A percentile compares a stretch with the other conserved stretches of the same genome.
Evolutionary conservation across 2,888 invertebrate genomes (phyloP).

Genomic region (Macaria liturata): DNA sequence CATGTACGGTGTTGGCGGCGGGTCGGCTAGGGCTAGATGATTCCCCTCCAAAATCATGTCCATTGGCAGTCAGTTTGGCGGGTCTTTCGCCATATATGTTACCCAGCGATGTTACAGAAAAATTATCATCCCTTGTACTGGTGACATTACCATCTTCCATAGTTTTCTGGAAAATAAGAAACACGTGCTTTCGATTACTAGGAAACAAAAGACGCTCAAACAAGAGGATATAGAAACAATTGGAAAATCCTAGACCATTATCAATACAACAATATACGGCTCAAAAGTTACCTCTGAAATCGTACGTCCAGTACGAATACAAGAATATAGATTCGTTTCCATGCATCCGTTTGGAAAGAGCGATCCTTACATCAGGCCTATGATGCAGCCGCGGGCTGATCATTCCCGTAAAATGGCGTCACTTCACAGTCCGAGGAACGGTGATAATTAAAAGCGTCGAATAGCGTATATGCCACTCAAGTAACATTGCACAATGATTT

Average conservation of each 20-base stretch:
- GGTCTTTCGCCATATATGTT: slow-evolving; percentile 66
- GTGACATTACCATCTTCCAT: slow-evolving; percentile 82
- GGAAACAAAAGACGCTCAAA: slow-evolving; percentile 80
- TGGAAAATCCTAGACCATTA: slow-evolving; percentile 59
- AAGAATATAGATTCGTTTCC: slow-evolving; percentile 76
- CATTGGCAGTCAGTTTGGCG: slow-evolving; percentile 68
- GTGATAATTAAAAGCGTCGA: slow-evolving; percentile 70
- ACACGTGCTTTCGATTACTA: slow-evolving; percentile 69
- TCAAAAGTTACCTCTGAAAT: slow-evolving; percentile 72
- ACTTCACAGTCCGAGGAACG: slow-evolving; percentile 78
- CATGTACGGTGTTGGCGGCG: slow-evolving; percentile 45
- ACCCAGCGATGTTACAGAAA: slow-evolving; percentile 58
- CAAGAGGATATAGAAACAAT: slow-evolving; percentile 72
- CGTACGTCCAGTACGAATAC: slow-evolving; percentile 81
- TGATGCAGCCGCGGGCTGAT: slow-evolving; percentile 82
- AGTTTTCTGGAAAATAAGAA: slow-evolving; percentile 78
- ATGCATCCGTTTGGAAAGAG: slow-evolving; percentile 76
- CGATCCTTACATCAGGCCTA: slow-evolving; percentile 80
- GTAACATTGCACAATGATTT: slow-evolving; percentile 63
- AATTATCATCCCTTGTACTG: slow-evolving; percentile 73
- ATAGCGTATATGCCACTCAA: slow-evolving; percentile 55
- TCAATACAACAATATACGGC: slow-evolving; percentile 52
- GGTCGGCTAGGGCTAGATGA: slow-evolving; percentile 48
- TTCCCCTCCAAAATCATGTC: slow-evolving; percentile 63
- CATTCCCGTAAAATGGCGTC: slow-evolving; percentile 85